Conservation (phyloP, 30 jellyfish, hydroid and myxozoan species). For the Haliclystus octoradiatus region DNA sequence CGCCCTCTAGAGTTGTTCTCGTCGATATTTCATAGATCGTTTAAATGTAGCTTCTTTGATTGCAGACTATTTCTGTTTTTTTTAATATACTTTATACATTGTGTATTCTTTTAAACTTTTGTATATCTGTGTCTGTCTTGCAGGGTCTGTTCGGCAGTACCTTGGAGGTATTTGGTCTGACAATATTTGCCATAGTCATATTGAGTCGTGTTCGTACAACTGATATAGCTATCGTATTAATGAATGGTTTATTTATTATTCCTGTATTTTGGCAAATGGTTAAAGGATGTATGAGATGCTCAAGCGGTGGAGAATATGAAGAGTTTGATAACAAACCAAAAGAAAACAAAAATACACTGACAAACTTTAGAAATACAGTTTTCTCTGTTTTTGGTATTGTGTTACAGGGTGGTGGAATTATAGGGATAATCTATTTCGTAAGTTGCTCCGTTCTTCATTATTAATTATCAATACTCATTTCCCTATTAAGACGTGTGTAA, state of each 20-base stretch:
- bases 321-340: constrained; percentile 8
- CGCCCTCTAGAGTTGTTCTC: no score
- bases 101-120: no score
- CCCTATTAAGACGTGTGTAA: no score
- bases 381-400: constrained; percentile 59
- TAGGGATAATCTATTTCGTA: constrained; percentile 75
- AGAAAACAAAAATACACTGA: constrained; percentile 19
- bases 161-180: constrained; percentile 68
- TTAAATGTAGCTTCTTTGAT: no score
- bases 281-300: constrained; percentile 27
- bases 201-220: constrained; percentile 45
- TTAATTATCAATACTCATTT: background rate
- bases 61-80: no score
- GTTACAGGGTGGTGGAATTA: constrained; percentile 75
- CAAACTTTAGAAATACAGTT: constrained; percentile 38
- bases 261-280: constrained; percentile 82
- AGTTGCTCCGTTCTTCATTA: background rate
- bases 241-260: constrained; percentile 78
- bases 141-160: constrained; percentile 77
- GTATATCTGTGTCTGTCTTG: background rate
- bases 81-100: no score
- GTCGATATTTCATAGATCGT: no score
- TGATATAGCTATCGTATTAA: constrained; percentile 48
- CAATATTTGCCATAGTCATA: constrained; percentile 55
- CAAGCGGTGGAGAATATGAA: constrained; percentile 25